Evolutionary conservation across 1,140 invertebrate genomes (phyloP), one percentile per base, ranked within the genome.

Genomic region (Venturia canescens): DNA sequence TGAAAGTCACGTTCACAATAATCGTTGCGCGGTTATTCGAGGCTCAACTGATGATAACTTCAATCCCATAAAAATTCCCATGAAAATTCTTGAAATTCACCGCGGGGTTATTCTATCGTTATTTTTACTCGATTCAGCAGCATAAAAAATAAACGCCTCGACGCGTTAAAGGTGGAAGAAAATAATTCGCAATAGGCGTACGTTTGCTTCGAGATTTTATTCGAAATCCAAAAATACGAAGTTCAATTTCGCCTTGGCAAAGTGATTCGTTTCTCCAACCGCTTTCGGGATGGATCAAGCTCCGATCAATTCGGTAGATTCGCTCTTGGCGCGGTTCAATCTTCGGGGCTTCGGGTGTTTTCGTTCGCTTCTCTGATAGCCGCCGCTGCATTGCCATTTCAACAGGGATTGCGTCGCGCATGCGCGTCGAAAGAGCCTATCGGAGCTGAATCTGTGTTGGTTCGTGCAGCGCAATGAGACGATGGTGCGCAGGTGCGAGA

Each of bases 401-500:
- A 23, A 3, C n/a, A 7, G 21, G 2, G 23, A 27, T 4, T 26
- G 11, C 31, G 23, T n/a, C 15, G 53, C 72, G 72, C 72, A 76
- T 76, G 72, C 72, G 50, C 72, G 50, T 60, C 53, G 53, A 63
- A 21, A 29, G 7, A 34, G 63, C 27, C 15, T 34, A 53, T 23
- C 26, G n/a, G 11, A 18, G 18, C 26, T 34, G 15, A 18, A n/a
- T 15, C n/a, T 31, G 72, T 76, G 53, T 76, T 76, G 50, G 72
- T 76, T 21, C 21, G 21, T 63, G 29, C 29, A 29, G 29, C 6
- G 15, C 21, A 16, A 18, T n/a, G 66, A 15, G 18, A 69, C 3
- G 60, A 63, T 63, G 1, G 60, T 77, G 75, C 75, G 75, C 75
- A 77, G 75, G 31, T 77, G 75, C 75, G 53, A 69, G 66, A 69